Evolutionary conservation across 2,888 invertebrate species (phyloP).

Genomic region (Ametastegia equiseti): DNA sequence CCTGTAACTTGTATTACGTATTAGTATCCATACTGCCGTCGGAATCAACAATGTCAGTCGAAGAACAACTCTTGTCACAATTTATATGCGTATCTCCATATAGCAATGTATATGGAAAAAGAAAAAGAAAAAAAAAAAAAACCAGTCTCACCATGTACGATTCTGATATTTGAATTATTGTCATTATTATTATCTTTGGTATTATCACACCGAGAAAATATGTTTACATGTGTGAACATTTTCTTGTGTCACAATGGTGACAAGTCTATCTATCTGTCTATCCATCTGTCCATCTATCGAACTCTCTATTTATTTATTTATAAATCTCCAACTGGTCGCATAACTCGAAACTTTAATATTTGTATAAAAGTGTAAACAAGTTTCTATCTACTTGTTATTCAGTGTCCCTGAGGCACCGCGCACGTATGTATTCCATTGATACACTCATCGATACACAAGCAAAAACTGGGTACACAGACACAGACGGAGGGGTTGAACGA

Average conservation of each 20-base stretch:
- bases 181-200: neutral
- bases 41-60: neutral
- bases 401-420: conserved; percentile 33
- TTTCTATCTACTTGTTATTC: conserved; percentile 44
- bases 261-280: conserved; percentile 1
- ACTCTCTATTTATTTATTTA: conserved; percentile 9
- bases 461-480: neutral
- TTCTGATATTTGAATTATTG: conserved; percentile 8
- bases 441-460: neutral
- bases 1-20: neutral
- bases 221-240: neutral
- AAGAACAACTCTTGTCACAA: conserved; percentile 4
- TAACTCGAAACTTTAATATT: conserved; percentile 13
- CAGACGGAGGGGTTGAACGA: neutral
- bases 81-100: conserved; percentile 10
- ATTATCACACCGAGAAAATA: conserved; percentile 3
- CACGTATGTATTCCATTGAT: conserved; percentile 2
- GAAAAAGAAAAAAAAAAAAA: neutral
- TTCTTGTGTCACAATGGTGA: neutral
- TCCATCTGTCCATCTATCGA: conserved; percentile 5
- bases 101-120: no score
- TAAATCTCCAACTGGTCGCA: conserved; percentile 7
- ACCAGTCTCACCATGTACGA: neutral
- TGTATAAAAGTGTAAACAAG: conserved; percentile 40
- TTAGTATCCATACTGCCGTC: neutral